phyloP scores from a whole-genome alignment of 2,888 invertebrate species.

The Cataglyphis rosenhaueri region DNA sequence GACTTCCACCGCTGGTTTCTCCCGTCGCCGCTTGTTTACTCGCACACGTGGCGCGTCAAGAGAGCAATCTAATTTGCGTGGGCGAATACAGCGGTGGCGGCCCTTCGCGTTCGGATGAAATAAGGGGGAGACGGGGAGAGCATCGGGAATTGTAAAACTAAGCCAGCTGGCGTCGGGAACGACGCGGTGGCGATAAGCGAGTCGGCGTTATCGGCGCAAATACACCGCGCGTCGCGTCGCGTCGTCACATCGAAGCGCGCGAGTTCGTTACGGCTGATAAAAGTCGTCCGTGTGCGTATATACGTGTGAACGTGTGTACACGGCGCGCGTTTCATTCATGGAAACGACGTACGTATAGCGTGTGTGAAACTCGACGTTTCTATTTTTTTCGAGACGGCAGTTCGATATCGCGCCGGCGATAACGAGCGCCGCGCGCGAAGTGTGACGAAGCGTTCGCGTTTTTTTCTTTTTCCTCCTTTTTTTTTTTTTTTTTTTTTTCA shows the following conservation, averaged over 20 bases:
- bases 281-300: conserved; percentile 29
- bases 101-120: conserved; percentile 2
- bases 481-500: neutral
- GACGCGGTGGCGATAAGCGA: conserved; percentile 60
- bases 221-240: conserved; percentile 43
- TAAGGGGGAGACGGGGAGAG: neutral
- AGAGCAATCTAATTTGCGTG: conserved; percentile 41
- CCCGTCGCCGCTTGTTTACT: neutral
- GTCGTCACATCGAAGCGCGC: conserved; percentile 61
- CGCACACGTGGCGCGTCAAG: conserved; percentile 28
- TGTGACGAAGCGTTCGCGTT: conserved; percentile 45
- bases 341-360: conserved; percentile 58
- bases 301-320: neutral
- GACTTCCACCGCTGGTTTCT: neutral
- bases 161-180: conserved; percentile 66
- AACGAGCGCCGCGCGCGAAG: conserved; percentile 58
- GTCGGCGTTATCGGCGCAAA: conserved; percentile 63
- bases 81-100: neutral
- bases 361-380: conserved; percentile 20
- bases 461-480: neutral
- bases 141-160: conserved; percentile 58
- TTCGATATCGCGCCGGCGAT: conserved; percentile 70
- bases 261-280: conserved; percentile 68
- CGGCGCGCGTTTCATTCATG: conserved; percentile 74
- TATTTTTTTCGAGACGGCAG: conserved; percentile 64